Evolutionary conservation across 1,140 invertebrate species (phyloP), one percentile per base, ranked within the genome.

Genomic region (Drosophila micromelanica): DNA sequence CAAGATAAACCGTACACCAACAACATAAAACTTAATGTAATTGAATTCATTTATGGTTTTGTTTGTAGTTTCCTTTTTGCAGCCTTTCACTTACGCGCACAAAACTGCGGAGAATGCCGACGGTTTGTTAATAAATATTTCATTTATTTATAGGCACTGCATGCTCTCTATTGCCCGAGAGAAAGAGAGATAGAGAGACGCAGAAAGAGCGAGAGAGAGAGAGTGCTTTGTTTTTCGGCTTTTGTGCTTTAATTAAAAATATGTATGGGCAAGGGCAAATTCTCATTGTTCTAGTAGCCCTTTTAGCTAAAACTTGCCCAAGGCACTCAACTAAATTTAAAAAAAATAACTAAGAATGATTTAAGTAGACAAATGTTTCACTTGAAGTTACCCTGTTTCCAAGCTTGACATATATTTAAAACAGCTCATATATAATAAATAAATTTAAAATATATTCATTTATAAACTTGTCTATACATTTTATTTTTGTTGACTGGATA

Each of bases 11-110:
- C 12, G 40, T 40, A 20, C 38, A 49, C 32, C 37, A 80, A 43
- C 61, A 73, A 73, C 61, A 86, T 82, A 87, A 30, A 87, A 87
- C 79, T 89, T 87, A 87, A 87, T 87, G 82, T 87, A 87, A 87
- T 87, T 87, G 82, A 87, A 87, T 87, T 89, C 82, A 87, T 87
- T 87, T 89, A 87, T 87, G 82, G 82, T 73, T 87, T 89, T 87
- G 84, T 84, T 87, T 87, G 84, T 81, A 74, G 69, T 65, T 64
- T 57, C 60, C 67, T 54, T 38, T 43, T 42, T 40, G 61, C 38
- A 59, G 77, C 62, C 63, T 70, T 86, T 78, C 67, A 82, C 75
- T 87, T 81, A 73, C 81, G 67, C 81, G 74, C 59, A 76, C 61
- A 78, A 81, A 81, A 73, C 77, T 89, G 82, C 75, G 51, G 82